A percentile compares a stretch with the other conserved stretches of the same genome.
Evolutionary conservation across 1,140 invertebrate species (phyloP).

Genomic region (Nephotettix cincticeps): DNA sequence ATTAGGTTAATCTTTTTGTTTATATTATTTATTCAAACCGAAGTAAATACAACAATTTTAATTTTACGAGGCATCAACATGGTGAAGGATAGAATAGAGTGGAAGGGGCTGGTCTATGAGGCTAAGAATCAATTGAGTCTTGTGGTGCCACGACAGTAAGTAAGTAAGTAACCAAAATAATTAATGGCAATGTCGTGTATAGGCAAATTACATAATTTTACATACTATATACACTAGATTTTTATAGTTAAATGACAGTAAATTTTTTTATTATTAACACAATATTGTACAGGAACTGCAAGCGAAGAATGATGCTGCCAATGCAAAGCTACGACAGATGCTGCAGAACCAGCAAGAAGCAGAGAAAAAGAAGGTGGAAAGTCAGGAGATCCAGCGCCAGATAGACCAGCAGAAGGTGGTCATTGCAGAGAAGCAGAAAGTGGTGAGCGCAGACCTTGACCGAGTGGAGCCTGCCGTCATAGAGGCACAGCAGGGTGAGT

Average conservation of each 20-base stretch:
- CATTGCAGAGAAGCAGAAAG: constrained; percentile 88
- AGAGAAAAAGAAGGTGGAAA: constrained; percentile 97
- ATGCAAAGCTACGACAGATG: constrained; percentile 98
- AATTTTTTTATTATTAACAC: background rate
- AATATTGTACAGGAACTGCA: constrained; percentile 76
- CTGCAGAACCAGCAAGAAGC: constrained; percentile 99
- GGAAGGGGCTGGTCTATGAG: no score
- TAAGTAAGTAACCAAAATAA: no score
- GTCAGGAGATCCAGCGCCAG: constrained; percentile 94
- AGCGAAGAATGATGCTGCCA: constrained; percentile 98
- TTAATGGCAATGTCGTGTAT: no score
- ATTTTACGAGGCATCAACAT: no score
- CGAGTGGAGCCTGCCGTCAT: constrained; percentile 98
- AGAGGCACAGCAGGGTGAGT: constrained; percentile 90
- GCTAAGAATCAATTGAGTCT: no score
- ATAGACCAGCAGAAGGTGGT: constrained; percentile 87
- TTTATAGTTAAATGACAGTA: background rate
- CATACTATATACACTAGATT: background rate
- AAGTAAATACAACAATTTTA: no score
- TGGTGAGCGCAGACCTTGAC: constrained; percentile 92
- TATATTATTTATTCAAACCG: no score
- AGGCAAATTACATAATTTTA: no score
- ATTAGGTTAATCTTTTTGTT: no score
- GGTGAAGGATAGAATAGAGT: no score
- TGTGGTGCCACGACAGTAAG: no score